phyloP scores from a whole-genome alignment of 2,797 vertebrate species.

The Basileuterus tristriatus region DNA sequence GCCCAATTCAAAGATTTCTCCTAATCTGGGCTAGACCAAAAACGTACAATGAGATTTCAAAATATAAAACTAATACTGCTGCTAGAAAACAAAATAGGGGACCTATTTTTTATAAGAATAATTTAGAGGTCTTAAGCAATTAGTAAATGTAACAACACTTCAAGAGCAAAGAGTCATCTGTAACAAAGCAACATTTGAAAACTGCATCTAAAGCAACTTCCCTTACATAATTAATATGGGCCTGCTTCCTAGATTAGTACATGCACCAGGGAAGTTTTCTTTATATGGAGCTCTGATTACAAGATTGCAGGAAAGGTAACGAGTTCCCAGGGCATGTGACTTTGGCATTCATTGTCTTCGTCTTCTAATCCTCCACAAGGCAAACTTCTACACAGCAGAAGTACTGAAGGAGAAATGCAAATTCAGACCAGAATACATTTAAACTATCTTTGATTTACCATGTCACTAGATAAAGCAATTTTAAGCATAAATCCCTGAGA shows the following conservation, averaged over 20 bases:
- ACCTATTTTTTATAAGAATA: background rate
- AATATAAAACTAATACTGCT: background rate
- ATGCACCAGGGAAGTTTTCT: background rate
- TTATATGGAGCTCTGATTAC: slow-evolving; percentile 27
- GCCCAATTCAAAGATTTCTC: slow-evolving; percentile 39
- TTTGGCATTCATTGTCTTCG: slow-evolving; percentile 2
- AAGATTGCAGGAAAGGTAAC: slow-evolving; percentile 26
- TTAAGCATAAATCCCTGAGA: background rate
- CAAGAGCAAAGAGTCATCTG: slow-evolving; percentile 27
- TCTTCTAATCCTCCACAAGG: background rate
- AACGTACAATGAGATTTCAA: background rate
- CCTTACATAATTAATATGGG: background rate
- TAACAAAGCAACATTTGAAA: background rate
- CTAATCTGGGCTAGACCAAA: background rate
- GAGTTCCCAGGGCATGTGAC: slow-evolving; percentile 14
- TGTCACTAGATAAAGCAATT: slow-evolving; percentile 19
- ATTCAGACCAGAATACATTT: background rate
- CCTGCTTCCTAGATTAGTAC: slow-evolving; percentile 1
- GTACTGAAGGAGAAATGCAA: slow-evolving; percentile 51
- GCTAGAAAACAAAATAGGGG: background rate
- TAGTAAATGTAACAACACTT: background rate
- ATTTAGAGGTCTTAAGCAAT: background rate
- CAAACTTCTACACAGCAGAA: background rate
- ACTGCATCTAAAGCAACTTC: background rate
- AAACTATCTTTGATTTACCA: slow-evolving; percentile 16